Evolutionary conservation across 1,140 invertebrate species (phyloP), one percentile per base, ranked within the genome.

Genomic region (Eciton burchellii): DNA sequence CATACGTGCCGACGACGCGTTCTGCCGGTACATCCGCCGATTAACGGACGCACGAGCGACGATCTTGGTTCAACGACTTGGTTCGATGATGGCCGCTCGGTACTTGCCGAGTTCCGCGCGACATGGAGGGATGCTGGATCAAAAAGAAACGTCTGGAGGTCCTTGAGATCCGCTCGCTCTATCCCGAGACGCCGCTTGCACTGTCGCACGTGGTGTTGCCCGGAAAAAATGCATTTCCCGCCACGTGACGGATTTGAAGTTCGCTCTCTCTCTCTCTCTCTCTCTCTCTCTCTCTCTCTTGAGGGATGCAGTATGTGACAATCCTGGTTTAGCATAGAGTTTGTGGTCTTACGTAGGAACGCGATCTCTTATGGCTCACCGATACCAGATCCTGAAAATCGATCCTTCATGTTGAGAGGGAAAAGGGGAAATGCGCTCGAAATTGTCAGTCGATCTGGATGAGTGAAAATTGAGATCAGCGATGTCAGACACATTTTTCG

Each of bases 1-100:
- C 47, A 62, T 74, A 73, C 29, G 71, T 63, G 56, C 70, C 57
- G 74, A 79, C 74, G 74, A 57, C 63, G 56, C 52, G 74, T 79
- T 63, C 56, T 79, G 74, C 70, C 74, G 62, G 74, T 79, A 70
- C 74, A 70, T 79, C 74, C 74, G 74, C 74, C 74, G 63, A 79
- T 79, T 79, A 79, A 79, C 49, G 66, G 63, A 54, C 74, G 47
- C 29, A 77, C 74, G 47, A 68, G 21, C 62, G 49, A 35, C 63
- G 35, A 79, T 79, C 74, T 49, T 70, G 63, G 49, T 79, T 70
- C 52, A 79, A 79, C 74, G 56, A 70, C 43, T n/a, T n/a, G n/a
- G 63, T 79, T 70, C 35, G 62, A 77, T 21, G 47, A 29, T 14
- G 35, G n/a, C 56, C 62, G 62, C 62, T 21, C 49, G 74, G 43